Conservation (phyloP, 64 coral and sea anemone species). For the Anthopleura sola region DNA sequence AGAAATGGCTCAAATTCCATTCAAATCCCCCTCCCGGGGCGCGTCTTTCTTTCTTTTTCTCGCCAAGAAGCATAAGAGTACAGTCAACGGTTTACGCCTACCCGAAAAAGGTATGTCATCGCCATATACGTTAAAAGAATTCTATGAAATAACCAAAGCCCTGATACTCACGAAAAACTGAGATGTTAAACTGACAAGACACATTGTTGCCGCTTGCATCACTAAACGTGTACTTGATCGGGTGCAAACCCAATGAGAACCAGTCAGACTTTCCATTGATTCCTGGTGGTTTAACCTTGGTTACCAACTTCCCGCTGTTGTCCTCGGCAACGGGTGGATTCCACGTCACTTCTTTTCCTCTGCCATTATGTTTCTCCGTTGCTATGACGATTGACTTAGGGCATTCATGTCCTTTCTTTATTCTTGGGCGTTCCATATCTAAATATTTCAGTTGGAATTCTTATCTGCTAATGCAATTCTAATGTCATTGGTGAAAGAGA, state of each 20-base stretch:
- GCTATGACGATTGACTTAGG: neutral
- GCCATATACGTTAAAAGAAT: no score
- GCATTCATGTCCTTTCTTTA: neutral
- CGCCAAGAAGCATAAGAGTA: no score
- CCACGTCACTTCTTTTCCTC: conserved; percentile 4
- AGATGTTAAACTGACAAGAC: conserved; percentile 1
- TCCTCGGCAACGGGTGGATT: neutral
- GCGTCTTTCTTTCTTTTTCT: no score
- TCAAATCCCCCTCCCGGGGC: no score
- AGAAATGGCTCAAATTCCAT: no score
- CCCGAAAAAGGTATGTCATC: no score
- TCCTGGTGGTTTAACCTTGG: conserved; percentile 3
- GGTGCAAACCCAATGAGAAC: neutral
- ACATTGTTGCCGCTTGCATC: neutral
- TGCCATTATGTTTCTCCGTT: neutral
- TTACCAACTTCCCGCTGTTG: conserved; percentile 14
- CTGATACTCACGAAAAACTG: neutral
- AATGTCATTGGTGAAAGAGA: no score
- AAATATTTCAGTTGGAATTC: neutral
- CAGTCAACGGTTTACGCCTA: no score
- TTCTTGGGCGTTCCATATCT: conserved; percentile 1
- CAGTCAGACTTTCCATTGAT: conserved; percentile 8
- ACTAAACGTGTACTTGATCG: conserved; percentile 8
- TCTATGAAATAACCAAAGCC: neutral
- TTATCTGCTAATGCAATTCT: neutral